Percentiles rank a stretch among this genome's conserved stretches.
Evolutionary conservation across 2,888 invertebrate genomes (phyloP).

Genomic region (Drosophila hamatofila): DNA sequence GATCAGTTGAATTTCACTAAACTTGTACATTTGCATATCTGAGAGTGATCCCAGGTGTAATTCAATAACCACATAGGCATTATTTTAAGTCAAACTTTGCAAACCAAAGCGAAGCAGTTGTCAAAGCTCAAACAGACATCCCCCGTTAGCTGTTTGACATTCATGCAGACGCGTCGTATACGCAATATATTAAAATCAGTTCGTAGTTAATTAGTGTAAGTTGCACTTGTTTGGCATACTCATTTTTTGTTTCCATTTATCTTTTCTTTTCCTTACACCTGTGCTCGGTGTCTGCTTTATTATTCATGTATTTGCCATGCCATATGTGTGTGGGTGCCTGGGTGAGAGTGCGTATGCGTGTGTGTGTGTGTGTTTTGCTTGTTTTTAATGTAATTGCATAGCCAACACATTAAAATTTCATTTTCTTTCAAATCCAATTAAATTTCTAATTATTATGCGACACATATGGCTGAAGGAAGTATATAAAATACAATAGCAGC

Average conservation of each 20-base stretch:
- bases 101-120: background rate
- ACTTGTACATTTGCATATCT: slow-evolving; percentile 1
- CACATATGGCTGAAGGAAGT: slow-evolving; percentile 50
- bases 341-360: background rate
- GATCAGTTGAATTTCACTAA: slow-evolving; percentile 5
- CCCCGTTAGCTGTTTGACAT: slow-evolving; percentile 15
- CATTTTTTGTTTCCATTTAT: slow-evolving; percentile 8
- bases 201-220: slow-evolving; percentile 56
- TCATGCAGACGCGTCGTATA: slow-evolving; percentile 35
- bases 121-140: slow-evolving; percentile 1
- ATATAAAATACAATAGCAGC: slow-evolving; percentile 44
- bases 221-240: slow-evolving; percentile 15
- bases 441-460: slow-evolving; percentile 73
- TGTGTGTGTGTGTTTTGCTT: slow-evolving; percentile 36
- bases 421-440: slow-evolving; percentile 74
- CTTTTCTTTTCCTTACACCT: slow-evolving; percentile 10
- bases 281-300: slow-evolving; percentile 18
- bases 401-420: slow-evolving; percentile 71
- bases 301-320: slow-evolving; percentile 37
- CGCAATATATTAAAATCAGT: slow-evolving; percentile 64
- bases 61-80: slow-evolving; percentile 18
- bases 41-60: slow-evolving; percentile 13
- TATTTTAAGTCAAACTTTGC: slow-evolving; percentile 20
- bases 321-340: background rate
- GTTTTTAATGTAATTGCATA: slow-evolving; percentile 64